Conservation (phyloP, 2,797 vertebrate species). For the Clamator glandarius region DNA sequence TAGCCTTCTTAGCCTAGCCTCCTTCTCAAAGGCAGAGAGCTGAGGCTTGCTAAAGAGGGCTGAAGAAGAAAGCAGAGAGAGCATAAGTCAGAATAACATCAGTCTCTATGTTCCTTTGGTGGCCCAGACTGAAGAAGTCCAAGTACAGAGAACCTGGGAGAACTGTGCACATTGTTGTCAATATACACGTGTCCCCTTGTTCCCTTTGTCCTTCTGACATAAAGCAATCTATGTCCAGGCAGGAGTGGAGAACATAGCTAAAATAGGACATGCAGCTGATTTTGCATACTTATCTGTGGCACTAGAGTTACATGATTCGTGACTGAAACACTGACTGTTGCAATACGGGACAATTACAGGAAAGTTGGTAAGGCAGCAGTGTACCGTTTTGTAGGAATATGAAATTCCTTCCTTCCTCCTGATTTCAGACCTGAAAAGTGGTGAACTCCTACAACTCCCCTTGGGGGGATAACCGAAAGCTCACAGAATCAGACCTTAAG, state of each 20-base stretch:
- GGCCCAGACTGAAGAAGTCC: neutral
- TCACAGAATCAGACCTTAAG: neutral
- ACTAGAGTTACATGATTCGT: slow-evolving; percentile 15
- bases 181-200: neutral
- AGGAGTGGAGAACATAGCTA: neutral
- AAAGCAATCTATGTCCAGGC: neutral
- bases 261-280: neutral
- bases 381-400: neutral
- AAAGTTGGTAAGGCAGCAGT: neutral
- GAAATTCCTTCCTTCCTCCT: slow-evolving; percentile 31
- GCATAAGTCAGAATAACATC: neutral
- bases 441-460: neutral
- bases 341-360: slow-evolving; percentile 9
- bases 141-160: neutral
- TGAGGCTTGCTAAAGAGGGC: neutral
- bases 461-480: neutral
- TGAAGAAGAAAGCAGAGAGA: neutral
- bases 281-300: slow-evolving; percentile 35
- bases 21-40: slow-evolving; percentile 4
- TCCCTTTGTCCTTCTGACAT: slow-evolving; percentile 19
- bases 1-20: slow-evolving; percentile 24
- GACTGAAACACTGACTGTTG: neutral
- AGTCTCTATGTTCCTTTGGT: neutral
- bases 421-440: neutral
- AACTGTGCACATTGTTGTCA: neutral